Evolutionary conservation across 2,797 vertebrate genomes (phyloP), one percentile per base, ranked within the genome.

Genomic region (Amphiprion clarkii): DNA sequence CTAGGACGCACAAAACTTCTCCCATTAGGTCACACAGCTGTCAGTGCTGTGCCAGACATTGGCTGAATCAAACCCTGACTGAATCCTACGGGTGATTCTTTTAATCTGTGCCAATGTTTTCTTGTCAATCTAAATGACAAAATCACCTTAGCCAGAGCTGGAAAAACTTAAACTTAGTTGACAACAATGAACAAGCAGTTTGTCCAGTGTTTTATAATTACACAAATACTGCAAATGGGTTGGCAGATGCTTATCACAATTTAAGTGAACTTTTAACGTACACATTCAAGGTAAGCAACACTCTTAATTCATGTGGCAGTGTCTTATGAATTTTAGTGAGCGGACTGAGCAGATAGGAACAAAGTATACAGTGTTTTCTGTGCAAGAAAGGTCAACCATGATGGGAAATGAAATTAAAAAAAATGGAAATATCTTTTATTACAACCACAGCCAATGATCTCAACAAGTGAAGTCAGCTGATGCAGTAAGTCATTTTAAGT

Each of bases 21-120:
- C 62, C 65, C 72, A 72, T 79, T 66, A 83, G 65, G 75, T 85
- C 83, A 80, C 74, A 73, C 68, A 54, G 72, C 59, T 74, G 60
- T 46, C 61, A 53, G 27, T 13, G 23, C 49, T 42, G 75, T 67
- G 67, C 74, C 79, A 87, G 63, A 86, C 53, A 67, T 54, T 67
- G 67, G 52, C 72, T 39, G 25, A 62, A 84, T 55, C 61, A 60
- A 85, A 76, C 53, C 31, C 23, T 5, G 16, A 13, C 25, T 25
- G 39, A 61, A 49, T 27, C 39, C 2, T 1, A 0, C 46, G 46
- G 21, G 12, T 27, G 19, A 46, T 21, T n/a, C 6, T 58, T 71
- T 61, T 55, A 40, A 7, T 29, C 25, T n/a, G 10, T 12, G 14
- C 12, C n/a, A 21, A 21, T 33, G 33, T 62, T 69, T 74, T 39